phyloP scores from a whole-genome alignment of 2,797 vertebrate genomes.

The Liasis olivaceus region DNA sequence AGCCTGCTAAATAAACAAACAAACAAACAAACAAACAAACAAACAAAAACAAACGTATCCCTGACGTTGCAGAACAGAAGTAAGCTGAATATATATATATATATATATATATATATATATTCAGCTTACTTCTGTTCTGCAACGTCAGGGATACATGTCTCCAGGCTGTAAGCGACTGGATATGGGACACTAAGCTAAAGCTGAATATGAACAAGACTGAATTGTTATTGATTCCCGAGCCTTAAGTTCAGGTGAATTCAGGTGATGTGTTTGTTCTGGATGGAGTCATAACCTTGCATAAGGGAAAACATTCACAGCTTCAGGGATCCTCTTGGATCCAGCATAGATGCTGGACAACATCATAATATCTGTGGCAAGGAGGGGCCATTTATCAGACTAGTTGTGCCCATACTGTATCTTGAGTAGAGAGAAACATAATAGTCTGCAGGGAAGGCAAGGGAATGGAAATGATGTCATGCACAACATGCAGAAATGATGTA shows the following conservation, averaged over 20 bases:
- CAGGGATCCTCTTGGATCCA: neutral
- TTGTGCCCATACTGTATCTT: neutral
- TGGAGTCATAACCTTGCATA: neutral
- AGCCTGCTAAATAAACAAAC: no score
- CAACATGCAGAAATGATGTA: neutral
- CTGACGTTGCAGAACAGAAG: no score
- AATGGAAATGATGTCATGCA: neutral
- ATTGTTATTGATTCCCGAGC: neutral
- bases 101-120: no score
- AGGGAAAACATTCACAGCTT: neutral
- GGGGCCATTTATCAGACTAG: neutral
- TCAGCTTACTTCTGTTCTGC: neutral
- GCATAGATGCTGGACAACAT: neutral
- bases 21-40: no score
- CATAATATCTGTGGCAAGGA: neutral
- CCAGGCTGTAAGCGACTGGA: neutral
- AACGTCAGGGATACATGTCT: neutral
- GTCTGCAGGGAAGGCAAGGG: neutral
- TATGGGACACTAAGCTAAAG: neutral
- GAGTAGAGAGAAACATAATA: neutral
- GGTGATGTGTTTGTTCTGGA: neutral
- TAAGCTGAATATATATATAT: rapidly evolving
- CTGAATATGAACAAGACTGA: neutral
- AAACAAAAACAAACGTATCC: rapidly evolving
- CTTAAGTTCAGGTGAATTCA: neutral